Evolutionary conservation across 2,113 vertebrate species (phyloP).

Genomic region (Spilogale gracilis): DNA sequence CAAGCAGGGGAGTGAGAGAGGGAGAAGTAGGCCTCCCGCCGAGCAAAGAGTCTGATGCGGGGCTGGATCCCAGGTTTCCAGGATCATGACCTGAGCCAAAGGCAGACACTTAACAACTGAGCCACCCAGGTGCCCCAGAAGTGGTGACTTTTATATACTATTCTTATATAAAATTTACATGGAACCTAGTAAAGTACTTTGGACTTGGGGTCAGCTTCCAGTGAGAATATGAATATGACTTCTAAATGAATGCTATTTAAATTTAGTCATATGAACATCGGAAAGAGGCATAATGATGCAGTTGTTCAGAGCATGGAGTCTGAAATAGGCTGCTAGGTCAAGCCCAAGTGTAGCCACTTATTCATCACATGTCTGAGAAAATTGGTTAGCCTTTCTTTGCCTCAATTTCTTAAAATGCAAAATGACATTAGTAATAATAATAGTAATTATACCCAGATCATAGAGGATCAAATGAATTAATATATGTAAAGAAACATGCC

Average conservation of each 20-base stretch:
- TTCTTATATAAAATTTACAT: neutral
- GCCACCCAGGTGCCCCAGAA: too few relatives aligned
- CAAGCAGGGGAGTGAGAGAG: too few relatives aligned
- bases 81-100: too few relatives aligned
- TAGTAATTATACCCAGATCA: neutral
- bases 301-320: too few relatives aligned
- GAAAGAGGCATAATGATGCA: neutral
- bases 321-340: neutral
- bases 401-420: neutral
- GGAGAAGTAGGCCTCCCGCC: too few relatives aligned
- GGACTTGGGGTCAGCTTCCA: neutral
- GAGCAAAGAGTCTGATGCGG: too few relatives aligned
- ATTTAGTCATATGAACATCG: neutral
- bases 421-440: neutral
- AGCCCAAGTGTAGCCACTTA: neutral
- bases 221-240: neutral
- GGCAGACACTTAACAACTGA: too few relatives aligned
- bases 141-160: neutral
- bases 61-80: too few relatives aligned
- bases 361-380: neutral
- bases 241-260: neutral
- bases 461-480: neutral
- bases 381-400: neutral
- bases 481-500: neutral
- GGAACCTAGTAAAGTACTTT: neutral